Evolutionary conservation across 2,113 vertebrate genomes (phyloP), one percentile per base, ranked within the genome.

Genomic region (Ramphastos sulfuratus): DNA sequence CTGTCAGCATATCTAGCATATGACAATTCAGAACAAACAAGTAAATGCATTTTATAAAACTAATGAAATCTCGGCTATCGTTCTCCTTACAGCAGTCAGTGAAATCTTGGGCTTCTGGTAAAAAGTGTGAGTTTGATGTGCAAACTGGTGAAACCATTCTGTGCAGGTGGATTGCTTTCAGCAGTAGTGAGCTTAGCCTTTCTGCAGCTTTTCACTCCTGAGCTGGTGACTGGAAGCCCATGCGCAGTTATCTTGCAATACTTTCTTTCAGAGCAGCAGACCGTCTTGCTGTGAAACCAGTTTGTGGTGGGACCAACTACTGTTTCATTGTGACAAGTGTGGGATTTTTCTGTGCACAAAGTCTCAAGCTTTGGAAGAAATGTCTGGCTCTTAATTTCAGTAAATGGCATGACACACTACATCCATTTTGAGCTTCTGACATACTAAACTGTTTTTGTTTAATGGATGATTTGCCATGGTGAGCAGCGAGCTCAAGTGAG

Each of bases 341-440:
- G 72, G 82, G 85, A 28, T 66, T 96, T 89, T 96, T 92, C 92
- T 92, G 13, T 90, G 54, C n/a, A 35, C 21, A 17, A 70, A 89
- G 65, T 81, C 46, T 82, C 85, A 92, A 96, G 82, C 70, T 95
- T 92, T 94, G 1, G 91, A 58, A 94, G 66, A 91, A 93, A 92
- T 94, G 77, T 98, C 96, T 97, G 91, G 94, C 94, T 97, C 90
- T 96, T 93, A 90, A 93, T 94, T 95, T 95, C 92, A 95, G 92
- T 96, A 98, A 99, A 99, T 99, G 99, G 99, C 99, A 99, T 99
- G 99, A 99, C 99, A 99, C 98, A 98, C 99, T 98, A 98, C 98
- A 98, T 98, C 98, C 94, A 94, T 94, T 95, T 92, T 55, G 93
- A 97, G 93, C 95, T 98, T 97, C 91, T 96, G 96, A 97, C 96